These are phyloP conservation scores for Nephrotoma flavescens DNA, from an alignment of 2,888 invertebrate species.

Conservation along the genomic window DNA sequence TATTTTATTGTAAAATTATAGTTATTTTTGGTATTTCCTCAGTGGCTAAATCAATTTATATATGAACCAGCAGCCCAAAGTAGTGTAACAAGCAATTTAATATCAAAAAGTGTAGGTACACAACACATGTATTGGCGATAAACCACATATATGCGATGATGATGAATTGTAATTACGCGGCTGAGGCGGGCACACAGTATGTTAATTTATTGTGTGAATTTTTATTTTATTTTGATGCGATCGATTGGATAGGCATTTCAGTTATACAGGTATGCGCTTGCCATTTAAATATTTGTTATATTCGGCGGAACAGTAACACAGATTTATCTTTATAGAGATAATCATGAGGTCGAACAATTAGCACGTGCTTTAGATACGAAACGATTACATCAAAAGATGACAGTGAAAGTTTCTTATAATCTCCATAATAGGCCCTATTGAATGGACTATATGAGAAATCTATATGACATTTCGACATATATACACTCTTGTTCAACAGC, in stretches of 20 bases:
- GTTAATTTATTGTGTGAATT: not conserved
- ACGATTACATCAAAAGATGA: not conserved
- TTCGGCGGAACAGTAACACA: not conserved
- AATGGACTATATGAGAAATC: not conserved
- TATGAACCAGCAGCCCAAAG: not conserved
- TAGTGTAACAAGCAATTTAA: not conserved
- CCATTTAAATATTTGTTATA: not conserved
- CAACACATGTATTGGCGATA: not conserved
- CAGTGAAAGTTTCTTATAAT: not conserved
- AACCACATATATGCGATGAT: not conserved
- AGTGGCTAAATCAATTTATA: not conserved
- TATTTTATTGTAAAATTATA: not conserved
- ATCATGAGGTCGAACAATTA: not conserved
- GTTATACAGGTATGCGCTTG: not conserved
- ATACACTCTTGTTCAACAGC: no score
- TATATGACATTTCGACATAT: not conserved
- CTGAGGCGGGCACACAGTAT: not conserved
- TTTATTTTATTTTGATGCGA: not conserved
- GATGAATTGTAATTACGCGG: not conserved
- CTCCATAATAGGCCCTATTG: not conserved
- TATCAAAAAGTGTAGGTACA: not conserved
- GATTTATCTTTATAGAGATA: not conserved
- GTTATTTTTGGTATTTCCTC: not conserved
- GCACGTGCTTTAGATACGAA: not conserved
- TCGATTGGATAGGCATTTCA: not conserved